Conservation (phyloP, 2,888 invertebrate genomes). For the Oeneis ivallda region DNA sequence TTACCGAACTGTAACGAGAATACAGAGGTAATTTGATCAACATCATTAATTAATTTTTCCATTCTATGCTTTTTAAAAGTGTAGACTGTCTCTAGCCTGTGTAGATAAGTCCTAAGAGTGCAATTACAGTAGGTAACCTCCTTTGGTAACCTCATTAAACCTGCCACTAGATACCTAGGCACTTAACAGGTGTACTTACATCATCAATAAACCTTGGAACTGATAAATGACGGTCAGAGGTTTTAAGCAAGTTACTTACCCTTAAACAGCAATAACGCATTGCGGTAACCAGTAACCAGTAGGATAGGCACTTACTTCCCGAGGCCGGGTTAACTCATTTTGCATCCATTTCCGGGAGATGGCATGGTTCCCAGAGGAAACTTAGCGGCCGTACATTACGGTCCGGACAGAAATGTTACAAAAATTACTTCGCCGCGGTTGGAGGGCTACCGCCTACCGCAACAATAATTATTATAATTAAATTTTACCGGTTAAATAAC, state of each 20-base stretch:
- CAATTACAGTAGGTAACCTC: too few species aligned
- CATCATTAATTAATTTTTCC: too few species aligned
- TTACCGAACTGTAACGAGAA: too few species aligned
- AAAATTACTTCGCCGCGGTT: constrained; percentile 26
- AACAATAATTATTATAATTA: constrained; percentile 2
- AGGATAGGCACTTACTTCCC: constrained; percentile 23
- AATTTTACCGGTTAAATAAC: neutral
- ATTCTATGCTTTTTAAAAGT: too few species aligned
- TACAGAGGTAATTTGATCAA: too few species aligned
- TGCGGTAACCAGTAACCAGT: constrained; percentile 24
- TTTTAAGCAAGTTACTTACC: neutral
- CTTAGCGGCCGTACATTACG: constrained; percentile 32
- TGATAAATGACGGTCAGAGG: constrained; percentile 1
- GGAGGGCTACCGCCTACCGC: constrained; percentile 15
- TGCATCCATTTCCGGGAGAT: constrained; percentile 31
- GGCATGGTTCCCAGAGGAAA: constrained; percentile 33
- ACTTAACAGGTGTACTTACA: too few species aligned
- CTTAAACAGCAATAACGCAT: constrained; percentile 27
- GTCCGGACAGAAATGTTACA: constrained; percentile 28
- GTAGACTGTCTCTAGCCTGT: too few species aligned
- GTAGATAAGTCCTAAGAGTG: too few species aligned
- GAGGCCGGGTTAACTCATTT: constrained; percentile 33
- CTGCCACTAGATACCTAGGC: too few species aligned
- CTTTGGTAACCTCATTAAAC: too few species aligned
- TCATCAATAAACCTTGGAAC: too few species aligned